Conservation (phyloP, 2,888 invertebrate species). For the Patella pellucida region DNA sequence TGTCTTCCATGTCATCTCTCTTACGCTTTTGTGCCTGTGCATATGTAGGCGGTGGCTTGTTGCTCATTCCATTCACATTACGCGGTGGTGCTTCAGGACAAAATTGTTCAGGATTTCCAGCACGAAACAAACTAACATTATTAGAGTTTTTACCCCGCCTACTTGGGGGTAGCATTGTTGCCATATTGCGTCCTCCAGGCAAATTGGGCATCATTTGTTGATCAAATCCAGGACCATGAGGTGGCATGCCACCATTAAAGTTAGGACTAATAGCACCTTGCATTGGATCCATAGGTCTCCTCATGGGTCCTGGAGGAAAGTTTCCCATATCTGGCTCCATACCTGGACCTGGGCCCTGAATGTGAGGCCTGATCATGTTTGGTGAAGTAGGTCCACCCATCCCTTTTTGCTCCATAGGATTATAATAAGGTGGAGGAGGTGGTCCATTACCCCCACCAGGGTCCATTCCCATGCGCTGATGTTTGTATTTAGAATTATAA, state of each 20-base stretch:
- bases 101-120: conserved; percentile 69
- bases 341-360: conserved; percentile 40
- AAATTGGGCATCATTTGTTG: conserved; percentile 40
- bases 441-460: conserved; percentile 43
- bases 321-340: conserved; percentile 44
- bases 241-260: conserved; percentile 46
- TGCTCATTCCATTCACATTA: conserved; percentile 38
- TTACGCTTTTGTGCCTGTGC: conserved; percentile 68
- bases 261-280: conserved; percentile 37
- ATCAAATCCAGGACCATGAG: conserved; percentile 38
- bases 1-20: conserved; percentile 77
- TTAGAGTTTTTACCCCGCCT: conserved; percentile 43
- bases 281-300: conserved; percentile 33
- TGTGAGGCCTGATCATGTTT: conserved; percentile 57
- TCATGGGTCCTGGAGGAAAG: conserved; percentile 27
- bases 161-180: conserved; percentile 37
- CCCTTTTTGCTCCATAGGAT: conserved; percentile 59
- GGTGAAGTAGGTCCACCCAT: conserved; percentile 65
- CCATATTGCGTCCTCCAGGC: conserved; percentile 32
- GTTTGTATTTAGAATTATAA: conserved; percentile 51
- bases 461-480: conserved; percentile 50
- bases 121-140: conserved; percentile 60
- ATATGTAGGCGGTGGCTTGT: conserved; percentile 70
- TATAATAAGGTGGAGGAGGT: conserved; percentile 62
- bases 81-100: conserved; percentile 52